phyloP scores from a whole-genome alignment of 2,113 vertebrate genomes.

The Echinops telfairi region DNA sequence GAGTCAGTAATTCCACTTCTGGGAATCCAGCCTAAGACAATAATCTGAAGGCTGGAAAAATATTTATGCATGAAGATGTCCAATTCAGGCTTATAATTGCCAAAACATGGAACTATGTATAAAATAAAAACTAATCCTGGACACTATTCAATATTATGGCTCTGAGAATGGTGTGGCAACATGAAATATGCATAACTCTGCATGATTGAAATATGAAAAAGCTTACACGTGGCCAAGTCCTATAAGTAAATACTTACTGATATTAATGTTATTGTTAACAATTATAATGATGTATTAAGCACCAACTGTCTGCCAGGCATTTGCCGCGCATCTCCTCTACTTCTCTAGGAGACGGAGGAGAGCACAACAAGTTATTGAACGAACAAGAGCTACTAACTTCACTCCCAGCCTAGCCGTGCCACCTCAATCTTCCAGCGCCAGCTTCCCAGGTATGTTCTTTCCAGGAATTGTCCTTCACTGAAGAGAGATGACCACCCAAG shows the following conservation, averaged over 20 bases:
- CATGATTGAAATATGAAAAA: constrained; percentile 39
- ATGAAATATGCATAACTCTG: constrained; percentile 32
- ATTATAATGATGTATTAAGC: background rate
- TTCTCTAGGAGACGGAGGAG: background rate
- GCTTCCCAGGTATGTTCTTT: background rate
- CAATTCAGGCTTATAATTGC: constrained; percentile 23
- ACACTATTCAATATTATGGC: constrained; percentile 41
- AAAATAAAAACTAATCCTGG: constrained; percentile 33
- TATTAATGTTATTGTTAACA: background rate
- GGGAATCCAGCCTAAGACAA: constrained; percentile 65
- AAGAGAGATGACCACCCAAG: background rate
- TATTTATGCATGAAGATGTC: constrained; percentile 23
- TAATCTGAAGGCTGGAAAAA: constrained; percentile 62
- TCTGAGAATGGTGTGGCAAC: background rate
- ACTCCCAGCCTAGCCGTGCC: background rate
- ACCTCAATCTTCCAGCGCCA: background rate
- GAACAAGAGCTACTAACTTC: background rate
- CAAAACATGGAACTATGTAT: constrained; percentile 44
- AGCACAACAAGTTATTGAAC: background rate
- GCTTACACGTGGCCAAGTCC: background rate
- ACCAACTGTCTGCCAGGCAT: background rate
- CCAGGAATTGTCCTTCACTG: background rate
- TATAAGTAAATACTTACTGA: background rate
- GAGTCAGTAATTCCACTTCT: constrained; percentile 59
- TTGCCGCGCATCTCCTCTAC: too few relatives aligned